Evolutionary conservation across 2,797 vertebrate genomes (phyloP).

Genomic region (Falco rusticolus): DNA sequence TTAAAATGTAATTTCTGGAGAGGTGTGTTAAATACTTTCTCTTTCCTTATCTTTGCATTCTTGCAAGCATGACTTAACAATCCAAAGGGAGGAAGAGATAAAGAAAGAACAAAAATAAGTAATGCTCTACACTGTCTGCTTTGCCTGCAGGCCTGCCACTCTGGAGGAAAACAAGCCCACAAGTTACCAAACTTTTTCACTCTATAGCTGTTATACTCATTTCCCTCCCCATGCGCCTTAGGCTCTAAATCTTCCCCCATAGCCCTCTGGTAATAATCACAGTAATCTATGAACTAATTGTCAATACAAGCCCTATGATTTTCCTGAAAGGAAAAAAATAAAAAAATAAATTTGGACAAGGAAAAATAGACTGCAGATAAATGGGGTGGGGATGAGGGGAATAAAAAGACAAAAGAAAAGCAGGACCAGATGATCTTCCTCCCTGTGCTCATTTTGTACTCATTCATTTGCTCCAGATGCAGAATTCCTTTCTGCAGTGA

Average conservation of each 20-base stretch:
- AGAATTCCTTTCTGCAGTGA: conserved; percentile 6
- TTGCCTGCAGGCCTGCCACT: neutral
- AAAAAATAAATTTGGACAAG: neutral
- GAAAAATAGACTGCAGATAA: neutral
- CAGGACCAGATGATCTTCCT: neutral
- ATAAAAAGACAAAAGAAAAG: neutral
- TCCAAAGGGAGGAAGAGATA: neutral
- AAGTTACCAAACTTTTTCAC: neutral
- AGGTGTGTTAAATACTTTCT: neutral
- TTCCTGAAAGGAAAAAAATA: neutral
- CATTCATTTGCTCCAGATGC: neutral
- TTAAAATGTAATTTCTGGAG: neutral
- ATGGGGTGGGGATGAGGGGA: neutral
- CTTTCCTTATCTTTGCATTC: neutral
- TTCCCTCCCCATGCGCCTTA: neutral
- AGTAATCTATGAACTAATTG: neutral
- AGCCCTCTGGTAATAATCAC: neutral
- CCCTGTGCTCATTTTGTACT: neutral
- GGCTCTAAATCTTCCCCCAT: neutral
- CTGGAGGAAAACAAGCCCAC: neutral
- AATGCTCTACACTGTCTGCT: neutral
- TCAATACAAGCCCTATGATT: neutral
- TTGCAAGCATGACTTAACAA: neutral
- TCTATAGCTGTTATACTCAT: neutral
- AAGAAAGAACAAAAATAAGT: neutral